Base-by-base conservation (phyloP, 2,888 invertebrate genomes). In the Tanytarsus gracilentus region DNA sequence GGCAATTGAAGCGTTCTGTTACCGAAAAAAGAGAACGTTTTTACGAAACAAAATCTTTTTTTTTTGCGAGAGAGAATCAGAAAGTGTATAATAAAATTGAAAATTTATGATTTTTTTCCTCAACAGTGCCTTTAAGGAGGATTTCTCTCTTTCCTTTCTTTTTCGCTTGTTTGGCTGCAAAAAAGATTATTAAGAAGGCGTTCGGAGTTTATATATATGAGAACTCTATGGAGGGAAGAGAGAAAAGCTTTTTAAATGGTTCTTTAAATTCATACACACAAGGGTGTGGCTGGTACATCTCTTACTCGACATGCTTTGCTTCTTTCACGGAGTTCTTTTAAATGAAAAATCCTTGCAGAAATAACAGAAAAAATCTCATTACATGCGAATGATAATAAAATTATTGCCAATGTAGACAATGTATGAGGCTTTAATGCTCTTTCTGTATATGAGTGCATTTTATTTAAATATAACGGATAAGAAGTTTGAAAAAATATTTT, bases 31-130 rank as follows among this genome's bases (percentile, higher is more conserved):
- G 40, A 18, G 26, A 39, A 55, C 9, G 26, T 39, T 39, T 40
- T 55, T 39, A 39, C 39, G 16, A 29, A 55, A 55, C 39, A 18
- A 39, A 53, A 53, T 14, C 8, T 40, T 55, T 26, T 33, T 52
- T 7, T 21, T 30, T 52, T 53, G 53, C 53, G 14, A 53, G 36
- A 53, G 14, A 36, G 30, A 55, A 55, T 55, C 55, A 55, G 27
- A 55, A 55, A 55, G 55, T 55, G 55, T 39, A 55, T 55, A 55
- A 55, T 55, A 55, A 55, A 55, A 55, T 55, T 55, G 55, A 55
- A 55, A 55, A 55, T 55, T 55, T 55, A 55, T 55, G 55, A 16
- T 50, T 55, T 55, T 55, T 55, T 39, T 26, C 40, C 25, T 39
- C 5, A 18, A 14, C n/a, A 14, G n/a, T 33, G 23, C 14, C 25